phyloP scores from a whole-genome alignment of 2,797 vertebrate genomes.

The Podarcis siculus region DNA sequence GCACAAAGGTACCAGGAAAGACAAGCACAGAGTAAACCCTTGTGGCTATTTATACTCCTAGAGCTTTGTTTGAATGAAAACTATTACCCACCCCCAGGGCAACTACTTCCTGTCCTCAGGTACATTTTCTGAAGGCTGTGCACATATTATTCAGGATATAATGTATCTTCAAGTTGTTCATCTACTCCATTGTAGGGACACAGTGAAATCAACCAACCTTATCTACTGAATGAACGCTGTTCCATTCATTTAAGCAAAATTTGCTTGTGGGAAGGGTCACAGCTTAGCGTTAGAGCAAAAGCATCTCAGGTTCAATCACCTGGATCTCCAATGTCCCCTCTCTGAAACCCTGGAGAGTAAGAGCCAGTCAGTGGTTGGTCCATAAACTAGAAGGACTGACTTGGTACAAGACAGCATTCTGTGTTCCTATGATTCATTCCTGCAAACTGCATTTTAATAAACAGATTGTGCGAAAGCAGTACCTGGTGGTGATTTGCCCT shows the following conservation, averaged over 20 bases:
- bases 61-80: slow-evolving; percentile 2
- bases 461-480: background rate
- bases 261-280: background rate
- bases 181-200: too few relatives aligned
- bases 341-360: too few relatives aligned
- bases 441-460: background rate
- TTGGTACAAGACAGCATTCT: too few relatives aligned
- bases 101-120: slow-evolving; percentile 7
- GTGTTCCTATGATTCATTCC: background rate
- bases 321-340: too few relatives aligned
- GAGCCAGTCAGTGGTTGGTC: too few relatives aligned
- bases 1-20: background rate
- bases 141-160: background rate
- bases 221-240: background rate
- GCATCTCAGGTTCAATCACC: too few relatives aligned
- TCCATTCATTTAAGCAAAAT: background rate
- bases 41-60: slow-evolving; percentile 24
- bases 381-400: too few relatives aligned
- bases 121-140: background rate
- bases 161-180: background rate
- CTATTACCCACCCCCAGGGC: background rate
- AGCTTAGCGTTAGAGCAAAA: too few relatives aligned
- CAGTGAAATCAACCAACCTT: background rate
- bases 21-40: slow-evolving; percentile 12
- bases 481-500: background rate